Evolutionary conservation across 2,797 vertebrate species (phyloP), one percentile per base, ranked within the genome.

Genomic region (Loris lydekkerianus): DNA sequence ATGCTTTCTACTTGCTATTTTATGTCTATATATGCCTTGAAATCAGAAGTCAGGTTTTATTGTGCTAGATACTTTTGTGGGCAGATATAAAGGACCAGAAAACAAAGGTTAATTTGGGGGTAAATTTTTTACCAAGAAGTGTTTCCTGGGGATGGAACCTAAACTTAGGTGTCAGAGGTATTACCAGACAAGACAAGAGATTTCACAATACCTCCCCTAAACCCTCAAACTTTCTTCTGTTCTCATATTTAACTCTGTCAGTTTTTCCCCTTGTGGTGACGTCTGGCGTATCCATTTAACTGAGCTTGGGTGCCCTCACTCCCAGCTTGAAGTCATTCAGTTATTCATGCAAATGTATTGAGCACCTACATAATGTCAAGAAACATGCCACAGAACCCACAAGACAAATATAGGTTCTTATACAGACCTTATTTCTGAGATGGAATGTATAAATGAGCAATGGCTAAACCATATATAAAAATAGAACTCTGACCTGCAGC

Each of bases 131-230:
- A 76, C 25, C 20, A 61, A 65, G 72, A 89, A 56, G 11, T 69
- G 14, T 96, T 80, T 86, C 92, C 75, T 94, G 31, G 34, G 34
- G 87, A n/a, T 40, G 61, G 67, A 90, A 92, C 5, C 34, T 86
- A 60, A 92, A 70, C 7, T 85, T 90, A 85, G 5, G 25, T 49
- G 5, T 89, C 53, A 76, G 69, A 82, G 10, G 14, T 85, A 82
- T 70, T 73, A 31, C 14, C 49, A 15, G 56, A 70, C 14, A 93
- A 69, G 60, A 65, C 7, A 75, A 70, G 40, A 73, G 1, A 93
- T 70, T 87, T 78, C 2, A 34, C 14, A 10, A 1, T 27, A 5
- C 61, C 63, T 70, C 13, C 21, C 15, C 23, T 61, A 20, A 25
- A 23, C 7, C 3, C 2, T 10, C n/a, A 80, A 70, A 46, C 10